Evolutionary conservation across 2,888 invertebrate genomes (phyloP).

Genomic region (Dyspetes luteomarginatus): DNA sequence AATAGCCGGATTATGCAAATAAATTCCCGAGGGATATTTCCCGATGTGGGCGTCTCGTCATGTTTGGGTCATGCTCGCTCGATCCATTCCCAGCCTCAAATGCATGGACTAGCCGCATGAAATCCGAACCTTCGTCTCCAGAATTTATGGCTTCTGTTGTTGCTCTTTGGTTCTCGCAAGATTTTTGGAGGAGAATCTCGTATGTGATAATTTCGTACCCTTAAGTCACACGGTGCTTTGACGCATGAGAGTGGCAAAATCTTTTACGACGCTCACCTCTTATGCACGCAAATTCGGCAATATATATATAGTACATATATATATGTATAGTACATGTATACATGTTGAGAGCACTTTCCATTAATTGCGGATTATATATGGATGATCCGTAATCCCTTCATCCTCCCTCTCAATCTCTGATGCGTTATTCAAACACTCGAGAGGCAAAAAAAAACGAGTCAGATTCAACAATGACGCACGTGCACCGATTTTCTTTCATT

Average conservation of each 20-base stretch:
- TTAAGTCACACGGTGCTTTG: neutral
- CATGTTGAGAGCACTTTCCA: neutral
- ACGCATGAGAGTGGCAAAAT: neutral
- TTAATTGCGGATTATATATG: neutral
- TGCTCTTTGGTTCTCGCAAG: neutral
- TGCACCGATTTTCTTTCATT: neutral
- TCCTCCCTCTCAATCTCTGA: neutral
- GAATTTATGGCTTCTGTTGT: too few species aligned
- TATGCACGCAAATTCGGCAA: too few species aligned
- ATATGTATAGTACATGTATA: too few species aligned
- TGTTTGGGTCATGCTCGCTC: too few species aligned
- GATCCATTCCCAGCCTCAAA: too few species aligned
- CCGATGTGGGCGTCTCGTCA: neutral
- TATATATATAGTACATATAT: too few species aligned
- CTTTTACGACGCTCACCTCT: too few species aligned
- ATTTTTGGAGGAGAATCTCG: neutral
- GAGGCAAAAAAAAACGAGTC: neutral
- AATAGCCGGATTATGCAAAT: slow-evolving; percentile 22
- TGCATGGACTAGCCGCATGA: too few species aligned
- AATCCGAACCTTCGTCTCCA: too few species aligned
- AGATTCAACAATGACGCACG: neutral
- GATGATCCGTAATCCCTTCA: neutral
- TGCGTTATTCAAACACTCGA: neutral
- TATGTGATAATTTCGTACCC: neutral
- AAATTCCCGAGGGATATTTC: slow-evolving; percentile 8